These are phyloP conservation scores for Parus major DNA, from an alignment of 2,113 vertebrate genomes.

Conservation along the genomic window DNA sequence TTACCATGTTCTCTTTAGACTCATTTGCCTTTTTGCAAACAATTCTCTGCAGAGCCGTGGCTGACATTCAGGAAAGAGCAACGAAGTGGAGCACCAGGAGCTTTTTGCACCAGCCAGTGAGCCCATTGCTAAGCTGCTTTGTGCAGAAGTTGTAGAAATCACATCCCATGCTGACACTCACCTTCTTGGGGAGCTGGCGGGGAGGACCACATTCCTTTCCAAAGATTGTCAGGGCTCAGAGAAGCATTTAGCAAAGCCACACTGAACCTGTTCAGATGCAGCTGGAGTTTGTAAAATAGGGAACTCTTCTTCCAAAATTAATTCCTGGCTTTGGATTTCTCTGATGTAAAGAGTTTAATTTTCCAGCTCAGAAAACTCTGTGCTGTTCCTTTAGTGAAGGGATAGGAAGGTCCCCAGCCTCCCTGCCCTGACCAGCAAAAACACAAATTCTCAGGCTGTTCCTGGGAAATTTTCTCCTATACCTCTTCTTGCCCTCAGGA, in stretches of 20 bases:
- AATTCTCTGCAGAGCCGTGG: not conserved
- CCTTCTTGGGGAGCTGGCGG: not conserved
- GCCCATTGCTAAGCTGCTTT: constrained; percentile 44
- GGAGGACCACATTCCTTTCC: not conserved
- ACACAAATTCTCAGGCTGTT: not conserved
- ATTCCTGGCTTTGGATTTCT: constrained; percentile 12
- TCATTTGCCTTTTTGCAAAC: not conserved
- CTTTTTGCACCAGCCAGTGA: not conserved
- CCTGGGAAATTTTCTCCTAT: not conserved
- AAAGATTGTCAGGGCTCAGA: not conserved
- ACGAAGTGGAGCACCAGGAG: not conserved
- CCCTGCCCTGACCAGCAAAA: not conserved
- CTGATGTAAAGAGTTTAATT: constrained; percentile 37
- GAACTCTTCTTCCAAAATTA: constrained; percentile 36
- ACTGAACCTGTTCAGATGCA: constrained; percentile 11
- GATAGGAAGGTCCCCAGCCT: not conserved
- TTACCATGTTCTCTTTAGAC: not conserved
- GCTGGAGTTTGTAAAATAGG: not conserved
- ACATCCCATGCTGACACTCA: not conserved
- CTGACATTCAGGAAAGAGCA: constrained; percentile 3
- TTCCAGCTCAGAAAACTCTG: constrained; percentile 48
- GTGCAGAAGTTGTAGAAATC: constrained; percentile 32
- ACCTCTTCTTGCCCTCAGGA: not conserved
- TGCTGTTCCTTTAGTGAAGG: not conserved
- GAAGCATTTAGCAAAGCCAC: constrained; percentile 36